Percentiles rank a stretch among this genome's conserved stretches.
Conservation (phyloP, 2,113 vertebrate species). For the Octodon degus region DNA sequence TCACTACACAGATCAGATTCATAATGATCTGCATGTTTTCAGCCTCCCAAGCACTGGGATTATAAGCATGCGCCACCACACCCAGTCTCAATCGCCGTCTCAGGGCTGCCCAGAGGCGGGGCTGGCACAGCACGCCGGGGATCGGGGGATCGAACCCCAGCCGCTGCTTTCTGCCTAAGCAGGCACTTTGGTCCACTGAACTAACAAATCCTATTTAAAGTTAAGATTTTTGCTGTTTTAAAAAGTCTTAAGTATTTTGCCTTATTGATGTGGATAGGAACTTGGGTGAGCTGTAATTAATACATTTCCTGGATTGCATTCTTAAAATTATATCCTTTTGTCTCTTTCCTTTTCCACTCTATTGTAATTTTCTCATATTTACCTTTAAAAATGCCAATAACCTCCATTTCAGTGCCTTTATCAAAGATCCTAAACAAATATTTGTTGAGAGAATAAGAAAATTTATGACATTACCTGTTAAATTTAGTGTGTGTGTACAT, state of each 20-base stretch:
- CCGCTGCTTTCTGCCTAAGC: too few species aligned
- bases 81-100: too few species aligned
- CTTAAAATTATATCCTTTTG: neutral
- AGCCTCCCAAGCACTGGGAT: too few species aligned
- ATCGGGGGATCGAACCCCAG: too few species aligned
- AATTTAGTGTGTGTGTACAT: neutral
- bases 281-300: neutral
- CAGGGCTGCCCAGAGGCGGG: too few species aligned
- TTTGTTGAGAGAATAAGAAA: slow-evolving; percentile 48
- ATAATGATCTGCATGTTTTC: too few species aligned
- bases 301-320: neutral
- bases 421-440: slow-evolving; percentile 15
- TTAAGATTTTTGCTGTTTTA: neutral
- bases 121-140: too few species aligned
- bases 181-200: too few species aligned
- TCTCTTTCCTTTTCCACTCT: neutral
- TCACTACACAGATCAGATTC: too few species aligned
- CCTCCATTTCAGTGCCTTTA: neutral
- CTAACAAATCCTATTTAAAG: neutral
- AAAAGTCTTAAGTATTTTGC: neutral
- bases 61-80: too few species aligned
- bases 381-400: slow-evolving; percentile 26
- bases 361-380: slow-evolving; percentile 13
- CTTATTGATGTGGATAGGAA: neutral
- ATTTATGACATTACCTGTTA: neutral